Evolutionary conservation across 2,113 vertebrate genomes (phyloP), one percentile per base, ranked within the genome.

Genomic region (Chaetodon trifascialis): DNA sequence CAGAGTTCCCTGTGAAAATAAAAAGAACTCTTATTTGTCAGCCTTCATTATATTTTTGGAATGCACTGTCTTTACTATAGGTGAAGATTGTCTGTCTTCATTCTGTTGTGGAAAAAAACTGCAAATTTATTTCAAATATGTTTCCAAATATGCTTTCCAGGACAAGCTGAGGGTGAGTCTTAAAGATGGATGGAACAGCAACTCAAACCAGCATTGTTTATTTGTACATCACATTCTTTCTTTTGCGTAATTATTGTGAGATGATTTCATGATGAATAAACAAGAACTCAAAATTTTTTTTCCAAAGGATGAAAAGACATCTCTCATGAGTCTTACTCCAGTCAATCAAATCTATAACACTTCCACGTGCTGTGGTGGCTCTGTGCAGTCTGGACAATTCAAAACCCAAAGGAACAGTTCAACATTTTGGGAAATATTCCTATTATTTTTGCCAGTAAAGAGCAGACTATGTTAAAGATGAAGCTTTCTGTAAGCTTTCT

Each of bases 241-340:
- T 52, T 62, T 44, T 55, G 23, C 38, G 46, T 63, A 54, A 46
- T 34, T 52, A 34, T 6, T 63, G 56, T 79, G 16, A 63, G 36
- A 63, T 46, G 0, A 63, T 71, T 46, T 79, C 6, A 16, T 23
- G 9, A 40, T 47, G 3, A 80, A 66, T 58, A 73, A 46, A 71
- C 7, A n/a, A 25, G 17, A 79, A 72, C 11, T 40, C 46, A 51
- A 16, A 10, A 15, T 16, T 44, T 9, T 9, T 40, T 40, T 55
- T 40, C 23, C 12, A 55, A 55, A 70, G 15, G 8, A 7, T n/a
- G 19, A 60, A 36, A 3, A 0, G 5, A 55, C n/a, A 34, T 16
- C 25, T 34, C 55, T 34, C 58, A 9, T 19, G 16, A 56, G 11
- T 56, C 36, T 60, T 60, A 59, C 34, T 60, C 11, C 0, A 2